A percentile compares a stretch with the other conserved stretches of the same genome.
phyloP scores from a whole-genome alignment of 2,888 invertebrate species.

The Erebia ligea region DNA sequence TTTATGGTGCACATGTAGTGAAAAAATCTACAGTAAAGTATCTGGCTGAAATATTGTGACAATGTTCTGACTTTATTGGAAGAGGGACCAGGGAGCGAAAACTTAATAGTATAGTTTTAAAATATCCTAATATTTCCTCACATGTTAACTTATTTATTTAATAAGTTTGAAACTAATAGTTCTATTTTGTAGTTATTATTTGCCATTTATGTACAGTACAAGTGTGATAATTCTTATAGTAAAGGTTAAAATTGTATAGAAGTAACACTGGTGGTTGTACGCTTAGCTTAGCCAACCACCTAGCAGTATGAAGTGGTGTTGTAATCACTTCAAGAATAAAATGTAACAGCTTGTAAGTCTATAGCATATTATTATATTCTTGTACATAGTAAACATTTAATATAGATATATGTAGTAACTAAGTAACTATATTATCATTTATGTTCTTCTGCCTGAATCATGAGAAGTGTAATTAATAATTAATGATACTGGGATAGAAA shows the following conservation, averaged over 20 bases:
- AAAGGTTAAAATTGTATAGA: constrained; percentile 48
- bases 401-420: constrained; percentile 50
- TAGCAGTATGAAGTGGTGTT: constrained; percentile 70
- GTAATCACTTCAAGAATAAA: constrained; percentile 67
- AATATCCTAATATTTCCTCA: constrained; percentile 35
- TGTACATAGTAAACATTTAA: constrained; percentile 64
- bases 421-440: constrained; percentile 68
- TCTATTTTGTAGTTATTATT: constrained; percentile 47
- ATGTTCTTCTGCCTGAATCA: constrained; percentile 60
- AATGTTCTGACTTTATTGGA: constrained; percentile 9
- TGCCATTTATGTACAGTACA: constrained; percentile 77
- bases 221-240: constrained; percentile 65
- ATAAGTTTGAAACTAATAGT: constrained; percentile 37
- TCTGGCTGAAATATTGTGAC: not conserved
- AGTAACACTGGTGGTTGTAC: constrained; percentile 51
- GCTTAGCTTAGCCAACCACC: constrained; percentile 52
- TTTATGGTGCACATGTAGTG: not conserved
- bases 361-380: constrained; percentile 59
- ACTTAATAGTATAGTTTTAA: constrained; percentile 17
- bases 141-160: constrained; percentile 38
- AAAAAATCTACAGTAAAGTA: not conserved
- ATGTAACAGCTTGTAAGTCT: constrained; percentile 60
- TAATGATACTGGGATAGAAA: constrained; percentile 55
- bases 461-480: constrained; percentile 45
- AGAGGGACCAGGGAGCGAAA: constrained; percentile 38